Evolutionary conservation across 1,140 invertebrate species (phyloP).

Genomic region (Drosophila littoralis): DNA sequence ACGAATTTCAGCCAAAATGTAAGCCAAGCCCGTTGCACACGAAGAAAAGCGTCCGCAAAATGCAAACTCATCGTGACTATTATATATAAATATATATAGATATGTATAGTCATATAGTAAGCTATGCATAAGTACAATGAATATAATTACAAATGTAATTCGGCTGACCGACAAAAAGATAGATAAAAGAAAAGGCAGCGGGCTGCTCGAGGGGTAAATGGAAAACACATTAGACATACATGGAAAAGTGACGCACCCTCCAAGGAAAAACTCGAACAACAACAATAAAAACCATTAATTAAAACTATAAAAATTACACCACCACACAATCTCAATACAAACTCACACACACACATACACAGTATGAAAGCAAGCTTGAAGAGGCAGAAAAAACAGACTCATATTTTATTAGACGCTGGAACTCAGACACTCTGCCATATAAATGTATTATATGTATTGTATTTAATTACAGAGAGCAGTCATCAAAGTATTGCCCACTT

Average conservation of each 20-base stretch:
- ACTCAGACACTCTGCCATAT: conserved; percentile 19
- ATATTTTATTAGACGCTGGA: conserved; percentile 57
- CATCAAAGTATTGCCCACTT: conserved; percentile 54
- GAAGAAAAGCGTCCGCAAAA: conserved; percentile 15
- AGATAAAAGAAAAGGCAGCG: conserved; percentile 47
- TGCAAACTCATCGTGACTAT: conserved; percentile 52
- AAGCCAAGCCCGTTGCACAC: conserved; percentile 7
- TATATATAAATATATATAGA: neutral
- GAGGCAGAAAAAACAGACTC: conserved; percentile 34
- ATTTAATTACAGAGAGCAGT: conserved; percentile 51
- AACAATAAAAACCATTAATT: conserved; percentile 74
- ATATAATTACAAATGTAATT: conserved; percentile 61
- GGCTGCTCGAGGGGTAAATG: conserved; percentile 46
- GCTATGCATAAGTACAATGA: conserved; percentile 48
- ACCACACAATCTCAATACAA: conserved; percentile 25
- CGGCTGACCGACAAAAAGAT: conserved; percentile 49
- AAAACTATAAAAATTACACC: conserved; percentile 80
- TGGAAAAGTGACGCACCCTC: conserved; percentile 32
- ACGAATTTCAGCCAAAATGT: neutral
- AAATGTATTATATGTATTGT: conserved; percentile 18
- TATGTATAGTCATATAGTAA: neutral
- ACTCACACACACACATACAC: neutral
- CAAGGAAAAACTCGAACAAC: conserved; percentile 59
- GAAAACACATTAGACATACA: conserved; percentile 50
- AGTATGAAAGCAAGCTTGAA: conserved; percentile 4